phyloP scores from a whole-genome alignment of 2,888 invertebrate genomes.

The Galerucella calmariensis region DNA sequence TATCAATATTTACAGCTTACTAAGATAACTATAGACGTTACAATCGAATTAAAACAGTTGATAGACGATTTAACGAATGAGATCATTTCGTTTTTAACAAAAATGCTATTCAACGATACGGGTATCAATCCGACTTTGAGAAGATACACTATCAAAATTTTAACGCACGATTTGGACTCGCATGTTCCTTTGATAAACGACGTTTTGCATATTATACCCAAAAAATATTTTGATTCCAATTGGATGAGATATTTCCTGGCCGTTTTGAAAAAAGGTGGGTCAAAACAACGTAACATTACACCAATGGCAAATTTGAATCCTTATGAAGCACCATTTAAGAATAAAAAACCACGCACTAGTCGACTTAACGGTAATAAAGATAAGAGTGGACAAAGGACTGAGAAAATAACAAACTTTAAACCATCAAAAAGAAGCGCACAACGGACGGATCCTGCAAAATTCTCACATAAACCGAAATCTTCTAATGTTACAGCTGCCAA shows the following conservation, averaged over 20 bases:
- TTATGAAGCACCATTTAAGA: background rate
- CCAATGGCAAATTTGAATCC: background rate
- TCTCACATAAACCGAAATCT: background rate
- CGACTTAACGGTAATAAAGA: too few species aligned
- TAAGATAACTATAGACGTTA: background rate
- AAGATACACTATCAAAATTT: constrained; percentile 27
- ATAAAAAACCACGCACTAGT: background rate
- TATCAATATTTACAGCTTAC: background rate
- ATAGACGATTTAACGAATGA: constrained; percentile 5
- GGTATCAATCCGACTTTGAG: constrained; percentile 1
- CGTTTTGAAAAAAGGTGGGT: background rate
- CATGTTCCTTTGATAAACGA: constrained; percentile 25
- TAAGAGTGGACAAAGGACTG: background rate
- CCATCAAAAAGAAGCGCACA: too few species aligned
- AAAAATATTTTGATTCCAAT: background rate
- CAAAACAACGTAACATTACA: background rate
- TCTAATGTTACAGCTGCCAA: background rate
- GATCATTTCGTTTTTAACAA: constrained; percentile 9
- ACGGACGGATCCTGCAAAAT: too few species aligned
- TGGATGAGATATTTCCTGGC: constrained; percentile 27
- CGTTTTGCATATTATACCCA: constrained; percentile 11
- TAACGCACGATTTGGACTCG: constrained; percentile 25
- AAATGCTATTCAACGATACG: constrained; percentile 7
- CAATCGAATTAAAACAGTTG: background rate
- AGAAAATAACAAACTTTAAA: too few species aligned